Base-by-base conservation (phyloP, 2,888 invertebrate species). In the Drosophila flavopinicola region DNA sequence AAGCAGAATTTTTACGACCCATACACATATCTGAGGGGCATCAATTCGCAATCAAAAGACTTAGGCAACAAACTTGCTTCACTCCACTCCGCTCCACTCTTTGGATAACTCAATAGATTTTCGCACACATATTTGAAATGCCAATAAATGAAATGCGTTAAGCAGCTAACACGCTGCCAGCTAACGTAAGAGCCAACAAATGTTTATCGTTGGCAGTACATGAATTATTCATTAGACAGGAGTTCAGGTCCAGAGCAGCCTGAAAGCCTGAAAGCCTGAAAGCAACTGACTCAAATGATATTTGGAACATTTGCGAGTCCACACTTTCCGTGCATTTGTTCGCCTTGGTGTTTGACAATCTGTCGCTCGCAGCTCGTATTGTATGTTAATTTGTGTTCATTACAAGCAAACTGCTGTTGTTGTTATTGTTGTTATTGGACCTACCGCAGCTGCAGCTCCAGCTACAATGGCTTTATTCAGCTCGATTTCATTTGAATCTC, bases 331-430 rank as follows among this genome's bases (percentile, higher is more conserved):
- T 30, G 48, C 39, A 57, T 68, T 52, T 45, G 64, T 47, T 63
- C 23, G 60, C 49, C 37, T 51, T 53, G 69, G 69, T 75, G 75
- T 77, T 77, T 66, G 76, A 77, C 78, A 76, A 77, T 74, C 75
- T 74, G 70, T 77, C 74, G 69, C 47, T 48, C 2, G 30, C 29
- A 30, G 64, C 24, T 61, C 17, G 71, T 54, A 78, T 78, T 78
- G 78, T 78, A 80, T 78, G 80, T 77, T 78, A 78, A 80, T 77
- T 68, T 65, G 67, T 64, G 67, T 67, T 76, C 70, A 78, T 73
- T 79, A 71, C 67, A 75, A 65, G 48, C 44, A 24, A 52, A 33
- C 33, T 23, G 23, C 24, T 29, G 45, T 44, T 44, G 42, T 5
- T 42, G 15, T 10, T 39, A 24, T 7, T 17, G 25, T 10, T 20